Conservation (phyloP, 2,888 invertebrate species). For the Pherbina coryleti region DNA sequence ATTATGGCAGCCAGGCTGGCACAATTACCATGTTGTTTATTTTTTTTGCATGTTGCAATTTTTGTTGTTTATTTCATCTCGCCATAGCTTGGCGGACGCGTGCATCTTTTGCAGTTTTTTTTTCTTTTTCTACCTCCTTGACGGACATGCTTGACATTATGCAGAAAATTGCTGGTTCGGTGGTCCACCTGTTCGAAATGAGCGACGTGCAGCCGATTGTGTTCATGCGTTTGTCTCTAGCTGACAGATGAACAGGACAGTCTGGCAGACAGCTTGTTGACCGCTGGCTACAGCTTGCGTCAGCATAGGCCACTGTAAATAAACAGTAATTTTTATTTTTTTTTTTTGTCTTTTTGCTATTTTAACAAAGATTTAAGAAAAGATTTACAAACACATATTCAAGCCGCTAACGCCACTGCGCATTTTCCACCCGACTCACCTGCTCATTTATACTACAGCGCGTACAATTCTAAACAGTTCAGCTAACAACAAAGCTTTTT, state of each 20-base stretch:
- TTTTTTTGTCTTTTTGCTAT: too few species aligned
- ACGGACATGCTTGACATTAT: not conserved
- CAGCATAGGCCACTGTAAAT: too few species aligned
- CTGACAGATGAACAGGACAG: constrained; percentile 17
- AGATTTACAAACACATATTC: too few species aligned
- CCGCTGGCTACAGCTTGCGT: too few species aligned
- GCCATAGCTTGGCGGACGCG: not conserved
- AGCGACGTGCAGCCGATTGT: not conserved
- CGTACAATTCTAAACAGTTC: too few species aligned
- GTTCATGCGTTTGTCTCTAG: not conserved
- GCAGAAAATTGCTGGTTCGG: not conserved
- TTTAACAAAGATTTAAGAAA: too few species aligned
- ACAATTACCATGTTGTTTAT: not conserved
- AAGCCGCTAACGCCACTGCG: too few species aligned
- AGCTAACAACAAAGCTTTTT: too few species aligned
- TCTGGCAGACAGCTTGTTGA: too few species aligned
- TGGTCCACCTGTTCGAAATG: constrained; percentile 23
- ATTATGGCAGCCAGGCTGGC: not conserved
- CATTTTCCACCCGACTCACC: too few species aligned
- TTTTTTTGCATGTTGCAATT: not conserved
- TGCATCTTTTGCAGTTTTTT: not conserved
- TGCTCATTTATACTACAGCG: too few species aligned
- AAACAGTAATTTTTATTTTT: too few species aligned
- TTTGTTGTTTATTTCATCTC: not conserved
- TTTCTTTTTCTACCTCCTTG: not conserved